A percentile compares a stretch with the other conserved stretches of the same genome.
These are phyloP conservation scores for Lutjanus erythropterus DNA, from an alignment of 2,113 vertebrate genomes.

Conservation along the genomic window DNA sequence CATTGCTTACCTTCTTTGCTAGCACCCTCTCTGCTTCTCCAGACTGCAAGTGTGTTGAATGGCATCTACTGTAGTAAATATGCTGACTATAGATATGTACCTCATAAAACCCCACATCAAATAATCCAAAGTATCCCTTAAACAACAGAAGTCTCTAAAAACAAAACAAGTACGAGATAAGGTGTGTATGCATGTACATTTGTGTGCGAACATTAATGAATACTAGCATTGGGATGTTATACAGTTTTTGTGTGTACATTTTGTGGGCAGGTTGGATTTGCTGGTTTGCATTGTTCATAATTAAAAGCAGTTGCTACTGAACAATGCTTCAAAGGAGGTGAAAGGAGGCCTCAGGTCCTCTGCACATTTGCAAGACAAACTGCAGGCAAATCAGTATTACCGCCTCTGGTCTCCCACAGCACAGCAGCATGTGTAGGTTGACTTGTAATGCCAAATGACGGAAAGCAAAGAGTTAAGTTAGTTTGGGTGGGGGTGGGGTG, in stretches of 20 bases:
- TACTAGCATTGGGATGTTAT: neutral
- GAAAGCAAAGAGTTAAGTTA: slow-evolving; percentile 2
- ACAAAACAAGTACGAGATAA: neutral
- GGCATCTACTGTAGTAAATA: no score
- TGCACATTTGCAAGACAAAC: slow-evolving; percentile 69
- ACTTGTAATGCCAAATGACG: slow-evolving; percentile 3
- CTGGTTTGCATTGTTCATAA: slow-evolving; percentile 29
- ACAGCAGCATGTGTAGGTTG: neutral
- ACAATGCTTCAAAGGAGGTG: slow-evolving; percentile 41
- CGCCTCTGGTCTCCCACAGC: slow-evolving; percentile 10
- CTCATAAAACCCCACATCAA: no score
- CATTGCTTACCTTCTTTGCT: no score
- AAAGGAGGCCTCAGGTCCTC: neutral
- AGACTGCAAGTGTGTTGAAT: no score
- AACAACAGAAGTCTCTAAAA: neutral
- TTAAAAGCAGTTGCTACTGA: slow-evolving; percentile 43
- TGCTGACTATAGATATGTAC: no score
- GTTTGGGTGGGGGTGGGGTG: neutral
- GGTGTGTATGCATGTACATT: neutral
- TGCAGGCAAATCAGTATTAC: slow-evolving; percentile 54
- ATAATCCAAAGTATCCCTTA: no score
- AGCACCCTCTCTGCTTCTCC: no score
- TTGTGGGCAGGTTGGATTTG: slow-evolving; percentile 4
- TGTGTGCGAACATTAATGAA: neutral
- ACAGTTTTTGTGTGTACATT: neutral